A percentile compares a stretch with the other conserved stretches of the same genome.
phyloP scores from a whole-genome alignment of 1,140 invertebrate genomes.

The Drosophila ohnishii region DNA sequence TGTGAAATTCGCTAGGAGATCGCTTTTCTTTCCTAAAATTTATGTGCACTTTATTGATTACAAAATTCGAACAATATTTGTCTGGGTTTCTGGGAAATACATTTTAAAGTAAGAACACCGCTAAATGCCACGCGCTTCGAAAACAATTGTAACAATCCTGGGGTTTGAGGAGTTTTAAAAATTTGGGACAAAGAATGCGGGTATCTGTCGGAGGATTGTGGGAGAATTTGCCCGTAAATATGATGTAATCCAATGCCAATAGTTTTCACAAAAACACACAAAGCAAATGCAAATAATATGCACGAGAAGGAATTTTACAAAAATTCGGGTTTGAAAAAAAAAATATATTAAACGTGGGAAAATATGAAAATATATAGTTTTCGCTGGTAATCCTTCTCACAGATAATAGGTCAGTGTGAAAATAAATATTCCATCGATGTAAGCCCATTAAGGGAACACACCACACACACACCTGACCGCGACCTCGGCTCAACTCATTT shows the following conservation, averaged over 20 bases:
- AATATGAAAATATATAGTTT: conserved; percentile 65
- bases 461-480: conserved; percentile 41
- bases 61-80: conserved; percentile 6
- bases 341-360: conserved; percentile 59
- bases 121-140: conserved; percentile 58
- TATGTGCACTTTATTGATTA: conserved; percentile 11
- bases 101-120: not conserved
- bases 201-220: conserved; percentile 48
- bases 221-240: conserved; percentile 45
- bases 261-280: conserved; percentile 55
- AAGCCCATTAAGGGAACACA: conserved; percentile 47
- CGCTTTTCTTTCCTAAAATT: conserved; percentile 17
- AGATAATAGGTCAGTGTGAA: conserved; percentile 52
- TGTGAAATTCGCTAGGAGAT: conserved; percentile 32
- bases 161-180: conserved; percentile 1
- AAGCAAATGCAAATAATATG: conserved; percentile 63
- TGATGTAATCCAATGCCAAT: conserved; percentile 69
- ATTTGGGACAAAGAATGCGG: conserved; percentile 27
- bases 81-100: conserved; percentile 5
- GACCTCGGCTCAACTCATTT: conserved; percentile 16
- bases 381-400: conserved; percentile 55
- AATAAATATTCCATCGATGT: conserved; percentile 26
- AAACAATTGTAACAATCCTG: conserved; percentile 26
- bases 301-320: conserved; percentile 37
- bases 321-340: conserved; percentile 12